A percentile compares a stretch with the other conserved stretches of the same genome.
Conservation (phyloP, 2,797 vertebrate genomes). For the Brachyalestes nurse region DNA sequence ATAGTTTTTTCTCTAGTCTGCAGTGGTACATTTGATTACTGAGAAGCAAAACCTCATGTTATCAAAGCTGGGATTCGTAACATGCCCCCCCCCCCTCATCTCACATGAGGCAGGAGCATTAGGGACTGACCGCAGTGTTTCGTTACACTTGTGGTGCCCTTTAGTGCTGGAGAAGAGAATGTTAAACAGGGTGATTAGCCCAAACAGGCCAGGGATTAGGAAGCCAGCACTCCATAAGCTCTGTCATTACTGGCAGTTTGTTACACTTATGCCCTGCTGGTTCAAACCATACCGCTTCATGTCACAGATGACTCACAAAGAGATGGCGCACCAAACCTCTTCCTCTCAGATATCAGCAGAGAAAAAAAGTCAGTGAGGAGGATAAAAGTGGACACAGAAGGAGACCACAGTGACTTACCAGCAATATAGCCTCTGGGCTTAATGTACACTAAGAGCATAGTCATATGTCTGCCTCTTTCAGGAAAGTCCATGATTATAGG, state of each 20-base stretch:
- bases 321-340: constrained; percentile 11
- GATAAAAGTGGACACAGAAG: constrained; percentile 36
- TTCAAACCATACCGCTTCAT: constrained; percentile 39
- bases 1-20: neutral
- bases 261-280: constrained; percentile 50
- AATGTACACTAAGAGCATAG: neutral
- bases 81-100: neutral
- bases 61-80: neutral
- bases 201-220: constrained; percentile 58
- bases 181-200: constrained; percentile 46
- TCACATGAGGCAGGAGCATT: constrained; percentile 20
- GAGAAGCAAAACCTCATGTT: neutral
- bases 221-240: constrained; percentile 61
- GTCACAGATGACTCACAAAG: constrained; percentile 61
- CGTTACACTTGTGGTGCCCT: constrained; percentile 22
- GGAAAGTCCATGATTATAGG: too few relatives aligned
- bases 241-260: constrained; percentile 67
- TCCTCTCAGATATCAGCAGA: constrained; percentile 41
- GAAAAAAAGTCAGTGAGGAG: constrained; percentile 44
- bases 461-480: neutral
- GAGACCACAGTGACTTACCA: constrained; percentile 58
- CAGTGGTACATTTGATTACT: too few relatives aligned
- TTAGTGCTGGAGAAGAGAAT: constrained; percentile 14
- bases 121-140: neutral
- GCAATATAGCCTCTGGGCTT: constrained; percentile 16